phyloP scores from a whole-genome alignment of 2,888 invertebrate species.

The Epicampocera succincta region DNA sequence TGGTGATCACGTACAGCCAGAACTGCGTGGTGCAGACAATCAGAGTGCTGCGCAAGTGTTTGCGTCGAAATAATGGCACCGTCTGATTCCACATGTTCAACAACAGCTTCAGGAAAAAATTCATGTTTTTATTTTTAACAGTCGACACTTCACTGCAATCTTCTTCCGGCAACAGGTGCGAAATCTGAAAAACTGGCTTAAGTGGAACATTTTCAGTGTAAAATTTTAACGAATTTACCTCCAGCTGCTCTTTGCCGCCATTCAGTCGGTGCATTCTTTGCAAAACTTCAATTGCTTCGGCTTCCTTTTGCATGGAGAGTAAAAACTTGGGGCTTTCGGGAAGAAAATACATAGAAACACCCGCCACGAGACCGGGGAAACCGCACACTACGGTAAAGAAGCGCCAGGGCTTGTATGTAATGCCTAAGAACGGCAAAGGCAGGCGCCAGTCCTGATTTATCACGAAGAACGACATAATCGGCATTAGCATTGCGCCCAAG shows the following conservation, averaged over 20 bases:
- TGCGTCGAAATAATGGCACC: slow-evolving; percentile 75
- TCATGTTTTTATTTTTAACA: slow-evolving; percentile 62
- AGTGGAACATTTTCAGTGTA: neutral
- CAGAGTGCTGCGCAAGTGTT: slow-evolving; percentile 75
- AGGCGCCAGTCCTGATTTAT: slow-evolving; percentile 77
- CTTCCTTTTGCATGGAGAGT: slow-evolving; percentile 73
- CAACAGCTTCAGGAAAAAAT: slow-evolving; percentile 70
- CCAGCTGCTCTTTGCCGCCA: slow-evolving; percentile 71
- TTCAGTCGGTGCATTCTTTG: slow-evolving; percentile 74
- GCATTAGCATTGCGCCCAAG: slow-evolving; percentile 76
- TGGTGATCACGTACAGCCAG: slow-evolving; percentile 76
- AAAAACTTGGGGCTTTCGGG: slow-evolving; percentile 80
- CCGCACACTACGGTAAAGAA: slow-evolving; percentile 77
- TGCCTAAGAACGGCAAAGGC: slow-evolving; percentile 73
- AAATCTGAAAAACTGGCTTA: slow-evolving; percentile 71
- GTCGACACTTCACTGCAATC: slow-evolving; percentile 60
- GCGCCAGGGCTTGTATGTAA: slow-evolving; percentile 78
- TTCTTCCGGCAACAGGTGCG: slow-evolving; percentile 71
- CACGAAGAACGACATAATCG: slow-evolving; percentile 76
- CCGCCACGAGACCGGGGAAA: slow-evolving; percentile 76
- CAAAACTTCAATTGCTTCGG: slow-evolving; percentile 75
- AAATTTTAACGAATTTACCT: slow-evolving; percentile 62
- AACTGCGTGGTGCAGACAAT: slow-evolving; percentile 78
- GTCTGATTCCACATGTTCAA: slow-evolving; percentile 78
- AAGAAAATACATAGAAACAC: slow-evolving; percentile 73